Conservation (phyloP, 2,113 vertebrate species). For the Pteruthius melanotis region DNA sequence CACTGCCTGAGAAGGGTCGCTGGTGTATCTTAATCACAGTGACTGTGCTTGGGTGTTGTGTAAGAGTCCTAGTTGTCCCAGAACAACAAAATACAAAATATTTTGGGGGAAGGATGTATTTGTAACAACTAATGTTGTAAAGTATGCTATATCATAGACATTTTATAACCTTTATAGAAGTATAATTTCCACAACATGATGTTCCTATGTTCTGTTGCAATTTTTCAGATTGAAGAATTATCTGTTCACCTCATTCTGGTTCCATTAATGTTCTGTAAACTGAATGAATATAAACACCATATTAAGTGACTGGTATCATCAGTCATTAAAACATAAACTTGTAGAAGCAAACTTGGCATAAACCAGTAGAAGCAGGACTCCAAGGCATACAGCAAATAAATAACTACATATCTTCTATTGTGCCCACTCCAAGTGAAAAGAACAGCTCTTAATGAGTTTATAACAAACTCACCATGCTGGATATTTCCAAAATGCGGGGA, state of each 20-base stretch:
- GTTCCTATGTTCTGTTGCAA: background rate
- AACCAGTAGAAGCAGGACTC: background rate
- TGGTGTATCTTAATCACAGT: background rate
- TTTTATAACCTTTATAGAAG: background rate
- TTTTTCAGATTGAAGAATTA: background rate
- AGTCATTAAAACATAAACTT: background rate
- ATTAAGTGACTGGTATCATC: background rate
- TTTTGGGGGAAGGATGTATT: background rate
- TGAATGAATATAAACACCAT: background rate
- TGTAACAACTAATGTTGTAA: background rate
- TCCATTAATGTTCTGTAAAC: background rate
- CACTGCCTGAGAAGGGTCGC: too few species aligned
- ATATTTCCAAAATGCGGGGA: background rate
- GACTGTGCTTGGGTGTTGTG: background rate
- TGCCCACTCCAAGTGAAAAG: background rate
- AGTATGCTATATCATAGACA: background rate
- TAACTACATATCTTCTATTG: background rate
- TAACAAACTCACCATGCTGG: background rate
- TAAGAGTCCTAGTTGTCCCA: background rate
- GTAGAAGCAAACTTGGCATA: background rate
- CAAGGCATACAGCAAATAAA: background rate
- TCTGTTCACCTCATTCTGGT: background rate
- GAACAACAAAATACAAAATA: background rate
- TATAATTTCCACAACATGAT: background rate
- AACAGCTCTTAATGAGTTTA: background rate